A percentile compares a stretch with the other conserved stretches of the same genome.
phyloP scores from a whole-genome alignment of 2,113 vertebrate genomes.

The Gasterosteus nipponicus region DNA sequence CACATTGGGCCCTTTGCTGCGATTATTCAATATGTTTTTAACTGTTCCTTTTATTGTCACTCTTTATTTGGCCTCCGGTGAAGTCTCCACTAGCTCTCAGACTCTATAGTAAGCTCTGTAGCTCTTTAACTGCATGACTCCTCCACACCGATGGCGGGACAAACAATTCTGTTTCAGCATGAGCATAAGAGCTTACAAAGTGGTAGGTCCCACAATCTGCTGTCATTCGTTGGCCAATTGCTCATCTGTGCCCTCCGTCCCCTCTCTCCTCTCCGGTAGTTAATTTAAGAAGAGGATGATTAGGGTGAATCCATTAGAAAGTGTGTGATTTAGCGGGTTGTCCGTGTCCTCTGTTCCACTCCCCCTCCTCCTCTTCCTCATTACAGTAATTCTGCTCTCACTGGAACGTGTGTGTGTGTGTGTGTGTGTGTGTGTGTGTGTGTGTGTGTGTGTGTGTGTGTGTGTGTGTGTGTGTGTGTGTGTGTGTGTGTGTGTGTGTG shows the following conservation, averaged over 20 bases:
- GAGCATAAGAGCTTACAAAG: conserved; percentile 28
- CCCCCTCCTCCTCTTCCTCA: conserved; percentile 4
- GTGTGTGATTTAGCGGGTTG: conserved; percentile 48
- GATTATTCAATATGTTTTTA: too few species aligned
- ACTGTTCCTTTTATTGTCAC: too few species aligned
- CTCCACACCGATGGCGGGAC: neutral
- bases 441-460: too few species aligned
- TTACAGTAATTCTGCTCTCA: conserved; percentile 12
- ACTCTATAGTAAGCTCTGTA: too few species aligned
- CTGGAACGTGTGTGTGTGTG: neutral
- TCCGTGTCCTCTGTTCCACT: conserved; percentile 23
- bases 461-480: too few species aligned
- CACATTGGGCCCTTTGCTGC: too few species aligned
- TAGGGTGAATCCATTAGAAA: conserved; percentile 49
- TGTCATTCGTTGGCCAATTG: conserved; percentile 9
- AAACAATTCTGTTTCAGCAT: conserved; percentile 2
- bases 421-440: too few species aligned
- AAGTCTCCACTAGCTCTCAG: too few species aligned
- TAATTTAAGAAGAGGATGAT: conserved; percentile 55
- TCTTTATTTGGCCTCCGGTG: too few species aligned
- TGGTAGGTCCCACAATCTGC: neutral
- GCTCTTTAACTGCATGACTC: neutral
- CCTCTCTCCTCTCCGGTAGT: conserved; percentile 22
- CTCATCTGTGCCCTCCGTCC: conserved; percentile 21
- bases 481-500: neutral